Base-by-base conservation (phyloP, 2,113 vertebrate genomes). In the Tonatia bakeri region DNA sequence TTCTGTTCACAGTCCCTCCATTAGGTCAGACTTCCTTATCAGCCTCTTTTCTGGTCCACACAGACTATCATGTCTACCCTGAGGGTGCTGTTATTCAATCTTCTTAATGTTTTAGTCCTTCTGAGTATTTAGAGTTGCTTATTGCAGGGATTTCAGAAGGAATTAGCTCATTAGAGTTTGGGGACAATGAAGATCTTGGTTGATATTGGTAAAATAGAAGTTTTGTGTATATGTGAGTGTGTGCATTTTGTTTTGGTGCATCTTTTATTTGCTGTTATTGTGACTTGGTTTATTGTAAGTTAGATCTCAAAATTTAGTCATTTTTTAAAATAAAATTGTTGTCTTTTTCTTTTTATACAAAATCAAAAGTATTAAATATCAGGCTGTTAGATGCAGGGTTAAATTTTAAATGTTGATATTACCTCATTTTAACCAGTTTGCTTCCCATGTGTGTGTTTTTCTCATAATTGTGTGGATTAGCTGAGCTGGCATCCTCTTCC, bases 401-500 rank as follows among this genome's bases (percentile, higher is more conserved):
- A 89, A 50, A 89, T 69, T 94, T 94, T 95, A 79, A 77, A 54
- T 56, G 52, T 36, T 79, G 40, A 70, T 86, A 54, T 82, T 69
- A 61, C 17, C 36, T 75, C 88, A 77, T 86, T 96, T 95, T 86
- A 77, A 91, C 70, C 40, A 88, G 14, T 91, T 88, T 91, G 33
- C 15, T 75, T 70, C 24, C 26, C 16, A 4, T 75, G 24, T 87
- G 28, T 69, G n/a, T 1, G 0, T 22, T 72, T 96, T 89, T 56
- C 38, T 95, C 61, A 65, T 91, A 92, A 90, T 94, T 94, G 43
- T 15, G 1, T 69, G 91, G 24, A 95, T 96, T 94, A 91, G 36
- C 69, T 92, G 61, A 96, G 19, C 40, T 92, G 72, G 26, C 73
- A 94, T 95, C 36, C 13, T 16, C 14, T 94, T 95, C 50, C 11